Conservation (phyloP, 2,113 vertebrate species). For the Falcunculus frontatus region DNA sequence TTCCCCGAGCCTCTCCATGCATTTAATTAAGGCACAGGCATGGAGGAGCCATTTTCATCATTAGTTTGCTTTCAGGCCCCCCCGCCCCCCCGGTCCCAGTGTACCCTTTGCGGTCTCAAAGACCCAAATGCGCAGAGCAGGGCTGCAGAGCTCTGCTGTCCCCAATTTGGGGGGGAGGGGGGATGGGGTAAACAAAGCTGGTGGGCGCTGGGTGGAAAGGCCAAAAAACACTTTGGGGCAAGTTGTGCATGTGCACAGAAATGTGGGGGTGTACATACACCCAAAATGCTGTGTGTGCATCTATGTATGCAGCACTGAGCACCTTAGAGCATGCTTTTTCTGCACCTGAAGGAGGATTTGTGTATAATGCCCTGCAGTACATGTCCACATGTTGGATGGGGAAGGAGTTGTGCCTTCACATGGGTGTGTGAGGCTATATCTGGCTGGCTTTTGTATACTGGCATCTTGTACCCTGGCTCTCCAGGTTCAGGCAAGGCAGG, state of each 20-base stretch:
- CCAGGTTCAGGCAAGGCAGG: not conserved
- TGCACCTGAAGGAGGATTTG: not conserved
- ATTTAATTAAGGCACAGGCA: conserved; percentile 96
- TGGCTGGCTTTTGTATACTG: not conserved
- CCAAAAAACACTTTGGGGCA: not conserved
- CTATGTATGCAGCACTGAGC: not conserved
- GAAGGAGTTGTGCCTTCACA: not conserved
- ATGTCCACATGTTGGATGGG: fast-evolving
- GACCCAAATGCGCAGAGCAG: conserved; percentile 20
- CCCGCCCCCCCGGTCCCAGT: conserved; percentile 51
- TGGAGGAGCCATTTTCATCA: conserved; percentile 90
- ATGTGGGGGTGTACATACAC: fast-evolving
- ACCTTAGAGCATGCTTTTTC: not conserved
- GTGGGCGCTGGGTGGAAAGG: not conserved
- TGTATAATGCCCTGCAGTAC: not conserved
- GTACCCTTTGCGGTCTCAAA: conserved; percentile 63
- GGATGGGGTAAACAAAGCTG: not conserved
- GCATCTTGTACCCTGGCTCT: not conserved
- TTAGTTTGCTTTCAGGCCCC: conserved; percentile 73
- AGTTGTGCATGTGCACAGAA: not conserved
- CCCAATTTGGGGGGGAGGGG: fast-evolving
- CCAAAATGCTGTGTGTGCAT: not conserved
- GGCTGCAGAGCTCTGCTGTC: conserved; percentile 10
- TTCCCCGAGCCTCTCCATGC: conserved; percentile 88
- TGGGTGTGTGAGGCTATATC: fast-evolving